These are phyloP conservation scores for Diploscapter pachys DNA, from an alignment of 1,140 invertebrate genomes.

Conservation along the genomic window DNA sequence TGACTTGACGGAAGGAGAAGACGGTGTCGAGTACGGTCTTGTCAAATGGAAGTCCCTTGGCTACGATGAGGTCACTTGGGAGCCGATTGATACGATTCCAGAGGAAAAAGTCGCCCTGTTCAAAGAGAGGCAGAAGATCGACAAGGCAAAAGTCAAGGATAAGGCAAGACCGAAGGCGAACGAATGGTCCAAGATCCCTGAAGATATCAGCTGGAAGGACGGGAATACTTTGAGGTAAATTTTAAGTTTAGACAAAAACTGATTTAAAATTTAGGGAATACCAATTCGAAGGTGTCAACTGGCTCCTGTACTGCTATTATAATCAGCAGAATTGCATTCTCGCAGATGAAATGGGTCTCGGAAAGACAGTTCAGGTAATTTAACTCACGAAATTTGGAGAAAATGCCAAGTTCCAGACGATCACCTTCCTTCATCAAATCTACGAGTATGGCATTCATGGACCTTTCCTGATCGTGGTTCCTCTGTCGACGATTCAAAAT, in stretches of 20 bases:
- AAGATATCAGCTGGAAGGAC: too few species aligned
- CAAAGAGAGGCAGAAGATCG: constrained; percentile 62
- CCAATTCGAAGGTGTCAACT: constrained; percentile 96
- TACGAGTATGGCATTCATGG: constrained; percentile 76
- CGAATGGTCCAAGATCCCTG: too few species aligned
- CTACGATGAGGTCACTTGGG: constrained; percentile 99
- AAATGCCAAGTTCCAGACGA: constrained; percentile 62
- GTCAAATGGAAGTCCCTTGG: constrained; percentile 96
- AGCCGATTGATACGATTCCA: constrained; percentile 73
- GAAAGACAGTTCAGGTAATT: constrained; percentile 89
- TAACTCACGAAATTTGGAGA: constrained; percentile 76
- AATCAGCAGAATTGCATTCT: constrained; percentile 95
- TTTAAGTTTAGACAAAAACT: too few species aligned
- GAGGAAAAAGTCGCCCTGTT: constrained; percentile 91
- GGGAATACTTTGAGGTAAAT: too few species aligned
- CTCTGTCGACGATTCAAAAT: constrained; percentile 97
- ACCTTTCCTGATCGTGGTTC: constrained; percentile 93
- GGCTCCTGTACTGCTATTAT: constrained; percentile 97
- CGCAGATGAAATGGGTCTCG: constrained; percentile 98
- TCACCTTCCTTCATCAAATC: constrained; percentile 86
- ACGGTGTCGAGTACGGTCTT: constrained; percentile 64
- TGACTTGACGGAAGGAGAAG: constrained; percentile 69
- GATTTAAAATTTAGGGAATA: constrained; percentile 76
- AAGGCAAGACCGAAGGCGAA: too few species aligned
- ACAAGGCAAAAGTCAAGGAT: constrained; percentile 41